Evolutionary conservation across 1,140 invertebrate species (phyloP).

Genomic region (Lordiphosa mommai): DNA sequence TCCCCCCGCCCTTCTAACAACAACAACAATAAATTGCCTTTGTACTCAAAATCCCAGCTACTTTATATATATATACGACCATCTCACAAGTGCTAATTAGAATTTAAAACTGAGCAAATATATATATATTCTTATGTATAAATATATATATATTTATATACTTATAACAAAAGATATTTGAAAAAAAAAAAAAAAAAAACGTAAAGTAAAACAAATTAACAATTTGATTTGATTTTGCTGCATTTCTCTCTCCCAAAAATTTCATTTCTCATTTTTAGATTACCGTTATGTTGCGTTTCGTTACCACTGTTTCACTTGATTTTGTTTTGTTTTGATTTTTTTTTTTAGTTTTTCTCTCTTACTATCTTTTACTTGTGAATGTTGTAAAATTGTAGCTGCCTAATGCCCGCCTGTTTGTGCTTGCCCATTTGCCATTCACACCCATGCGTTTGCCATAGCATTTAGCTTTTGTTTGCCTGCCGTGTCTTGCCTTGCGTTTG

Average conservation of each 20-base stretch:
- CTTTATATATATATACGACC: constrained; percentile 71
- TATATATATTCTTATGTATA: constrained; percentile 13
- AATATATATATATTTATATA: constrained; percentile 1
- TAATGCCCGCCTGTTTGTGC: too few species aligned
- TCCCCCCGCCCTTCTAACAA: background rate
- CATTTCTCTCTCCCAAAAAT: constrained; percentile 31
- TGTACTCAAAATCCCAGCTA: constrained; percentile 41
- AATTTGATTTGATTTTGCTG: constrained; percentile 45
- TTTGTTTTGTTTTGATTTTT: constrained; percentile 2
- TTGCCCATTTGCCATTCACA: background rate
- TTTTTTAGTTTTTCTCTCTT: background rate
- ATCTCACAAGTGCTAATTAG: constrained; percentile 80
- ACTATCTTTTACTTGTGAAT: background rate
- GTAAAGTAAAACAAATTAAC: constrained; percentile 27
- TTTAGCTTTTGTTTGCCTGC: constrained; percentile 33
- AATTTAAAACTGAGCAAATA: constrained; percentile 28
- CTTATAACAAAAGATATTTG: constrained; percentile 8
- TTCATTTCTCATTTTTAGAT: constrained; percentile 19
- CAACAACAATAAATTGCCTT: constrained; percentile 22
- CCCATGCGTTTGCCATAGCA: constrained; percentile 30
- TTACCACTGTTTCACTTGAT: background rate
- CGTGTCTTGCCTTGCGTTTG: constrained; percentile 4
- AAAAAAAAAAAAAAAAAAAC: constrained; percentile 15
- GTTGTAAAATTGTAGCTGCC: too few species aligned
- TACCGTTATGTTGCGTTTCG: constrained; percentile 33